A percentile compares a stretch with the other conserved stretches of the same genome.
Conservation (phyloP, 2,113 vertebrate species). For the Oncorhynchus nerka region DNA sequence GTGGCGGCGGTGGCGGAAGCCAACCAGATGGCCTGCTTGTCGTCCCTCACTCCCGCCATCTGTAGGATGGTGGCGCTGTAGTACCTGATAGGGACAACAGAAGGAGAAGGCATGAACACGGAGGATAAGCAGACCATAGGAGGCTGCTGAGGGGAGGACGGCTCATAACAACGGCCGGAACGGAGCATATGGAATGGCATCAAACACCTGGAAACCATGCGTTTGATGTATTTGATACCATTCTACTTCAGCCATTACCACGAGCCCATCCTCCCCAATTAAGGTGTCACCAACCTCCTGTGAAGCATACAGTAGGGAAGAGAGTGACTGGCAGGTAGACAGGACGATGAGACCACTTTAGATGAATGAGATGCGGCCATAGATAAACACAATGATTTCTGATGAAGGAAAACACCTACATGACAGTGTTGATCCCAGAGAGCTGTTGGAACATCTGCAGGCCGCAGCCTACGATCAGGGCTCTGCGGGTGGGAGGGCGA, state of each 20-base stretch:
- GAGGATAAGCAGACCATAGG: too few relatives aligned
- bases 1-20: slow-evolving; percentile 88
- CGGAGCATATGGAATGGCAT: too few relatives aligned
- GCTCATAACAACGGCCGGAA: too few relatives aligned
- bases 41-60: slow-evolving; percentile 93
- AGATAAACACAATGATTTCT: not conserved
- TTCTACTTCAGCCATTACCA: too few relatives aligned
- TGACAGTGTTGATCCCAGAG: slow-evolving; percentile 97
- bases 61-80: slow-evolving; percentile 98
- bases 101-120: not conserved
- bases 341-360: too few relatives aligned
- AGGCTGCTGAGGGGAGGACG: too few relatives aligned
- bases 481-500: slow-evolving; percentile 85
- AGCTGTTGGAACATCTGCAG: slow-evolving; percentile 98
- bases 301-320: not conserved
- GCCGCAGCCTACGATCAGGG: slow-evolving; percentile 90
- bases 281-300: too few relatives aligned
- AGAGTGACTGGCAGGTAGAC: not conserved
- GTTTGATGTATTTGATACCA: too few relatives aligned
- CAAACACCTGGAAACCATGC: too few relatives aligned
- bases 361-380: not conserved
- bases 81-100: slow-evolving; percentile 77
- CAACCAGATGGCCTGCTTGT: slow-evolving; percentile 92
- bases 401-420: slow-evolving; percentile 77
- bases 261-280: too few relatives aligned